Evolutionary conservation across 2,888 invertebrate species (phyloP).

Genomic region (Dasypolia templi): DNA sequence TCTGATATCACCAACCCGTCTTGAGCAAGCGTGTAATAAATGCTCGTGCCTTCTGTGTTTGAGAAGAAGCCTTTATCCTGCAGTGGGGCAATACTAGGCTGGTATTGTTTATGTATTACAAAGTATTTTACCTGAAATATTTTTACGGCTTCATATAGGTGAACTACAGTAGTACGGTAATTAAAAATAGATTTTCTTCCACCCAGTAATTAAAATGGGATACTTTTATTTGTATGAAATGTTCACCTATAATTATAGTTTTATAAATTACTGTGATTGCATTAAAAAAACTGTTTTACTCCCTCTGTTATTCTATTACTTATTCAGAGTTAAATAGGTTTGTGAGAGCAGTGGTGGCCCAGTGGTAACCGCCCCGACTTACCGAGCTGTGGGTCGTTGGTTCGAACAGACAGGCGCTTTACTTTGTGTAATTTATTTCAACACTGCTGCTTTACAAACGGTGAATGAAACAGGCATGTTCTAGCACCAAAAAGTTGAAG

Average conservation of each 20-base stretch:
- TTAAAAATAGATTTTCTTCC: constrained; percentile 76
- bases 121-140: too few relatives aligned
- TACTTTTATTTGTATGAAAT: constrained; percentile 37
- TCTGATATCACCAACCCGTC: too few relatives aligned
- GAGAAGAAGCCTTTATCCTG: too few relatives aligned
- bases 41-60: too few relatives aligned
- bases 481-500: neutral
- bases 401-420: neutral
- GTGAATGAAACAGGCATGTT: neutral
- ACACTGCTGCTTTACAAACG: neutral
- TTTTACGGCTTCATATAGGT: too few relatives aligned
- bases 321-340: neutral
- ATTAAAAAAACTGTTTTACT: neutral
- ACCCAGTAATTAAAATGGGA: constrained; percentile 56
- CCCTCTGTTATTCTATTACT: neutral
- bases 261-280: constrained; percentile 13
- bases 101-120: too few relatives aligned
- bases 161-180: constrained; percentile 63
- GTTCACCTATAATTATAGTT: constrained; percentile 42
- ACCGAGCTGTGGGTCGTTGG: neutral
- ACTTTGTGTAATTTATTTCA: neutral
- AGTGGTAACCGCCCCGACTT: neutral
- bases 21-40: too few relatives aligned
- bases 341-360: neutral
- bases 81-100: too few relatives aligned